Base-by-base conservation (phyloP, 1,140 invertebrate genomes). In the Gonioctena quinquepunctata region DNA sequence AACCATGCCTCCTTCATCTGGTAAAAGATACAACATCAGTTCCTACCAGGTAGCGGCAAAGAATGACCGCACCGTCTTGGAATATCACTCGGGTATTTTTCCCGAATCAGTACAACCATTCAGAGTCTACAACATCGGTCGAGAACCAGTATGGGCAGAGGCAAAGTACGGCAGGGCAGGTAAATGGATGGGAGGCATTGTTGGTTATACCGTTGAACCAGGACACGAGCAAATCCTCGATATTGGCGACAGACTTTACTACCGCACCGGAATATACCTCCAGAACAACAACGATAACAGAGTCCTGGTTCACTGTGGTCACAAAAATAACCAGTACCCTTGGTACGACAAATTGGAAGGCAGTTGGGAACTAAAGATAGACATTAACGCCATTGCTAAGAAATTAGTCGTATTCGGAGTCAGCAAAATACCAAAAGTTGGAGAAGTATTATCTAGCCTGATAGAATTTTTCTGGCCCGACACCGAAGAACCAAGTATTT, bases 341-440 rank as follows among this genome's bases (percentile, higher is more conserved):
- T 13, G 11, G 16, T 54, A 54, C 1, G 50, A 8, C 18, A 8
- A 54, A 7, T 13, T 13, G 18, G 50, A 54, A 54, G 21, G 7
- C 28, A 13, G 13, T 33, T 33, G 28, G 28, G 28, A 33, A 2
- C 28, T 33, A 7, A 33, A 33, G 7, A 33, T 33, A 33, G 28
- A 33, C 28, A 33, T 33, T 11, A 18, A 54, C 7, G 50, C 2
- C 7, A 7, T 54, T 7, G 16, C 50, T 7, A 54, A 19, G 16
- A 54, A 54, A 8, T 16, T 54, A 16, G 16, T 18, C 7, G 21
- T 22, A 54, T 33, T 33, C 28, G 28, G 28, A 59, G 56, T 59
- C 22, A 22, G 21, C 8, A 26, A 59, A 59, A 59, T 63, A 63
- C 60, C 60, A 48, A 7, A 18, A 16, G 60, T 63, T 6, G 60